Evolutionary conservation across 37 sponge, comb jelly and placozoan species (phyloP).

Genomic region (Crambe crambe): DNA sequence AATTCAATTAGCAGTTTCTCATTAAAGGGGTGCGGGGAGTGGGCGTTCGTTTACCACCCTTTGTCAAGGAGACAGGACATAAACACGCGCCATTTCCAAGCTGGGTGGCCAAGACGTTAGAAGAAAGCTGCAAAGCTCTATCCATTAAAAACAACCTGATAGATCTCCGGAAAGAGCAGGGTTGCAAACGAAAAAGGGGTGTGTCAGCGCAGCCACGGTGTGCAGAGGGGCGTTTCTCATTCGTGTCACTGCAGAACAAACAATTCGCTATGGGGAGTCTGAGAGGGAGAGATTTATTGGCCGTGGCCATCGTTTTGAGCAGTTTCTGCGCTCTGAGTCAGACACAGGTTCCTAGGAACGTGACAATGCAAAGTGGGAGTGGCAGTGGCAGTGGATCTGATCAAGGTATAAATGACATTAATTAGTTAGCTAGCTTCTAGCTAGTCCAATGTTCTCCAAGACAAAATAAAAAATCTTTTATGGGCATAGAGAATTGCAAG

Average conservation of each 20-base stretch:
- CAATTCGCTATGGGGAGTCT: no score
- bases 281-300: neutral
- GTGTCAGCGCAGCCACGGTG: constrained; percentile 2
- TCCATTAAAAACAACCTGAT: no score
- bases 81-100: constrained; percentile 38
- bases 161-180: no score
- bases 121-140: no score
- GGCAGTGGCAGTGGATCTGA: constrained; percentile 15
- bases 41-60: constrained; percentile 36
- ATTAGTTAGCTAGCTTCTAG: neutral
- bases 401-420: neutral
- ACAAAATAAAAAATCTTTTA: no score
- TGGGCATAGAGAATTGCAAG: no score
- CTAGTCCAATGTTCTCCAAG: no score
- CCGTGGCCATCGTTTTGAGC: neutral
- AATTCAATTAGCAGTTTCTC: neutral
- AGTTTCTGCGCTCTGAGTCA: neutral
- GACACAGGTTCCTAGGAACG: neutral
- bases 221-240: constrained; percentile 17
- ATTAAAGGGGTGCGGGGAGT: neutral
- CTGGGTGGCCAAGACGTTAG: neutral
- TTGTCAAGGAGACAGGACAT: constrained; percentile 30
- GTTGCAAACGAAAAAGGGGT: neutral
- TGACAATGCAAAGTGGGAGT: constrained; percentile 18
- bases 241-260: neutral